These are phyloP conservation scores for Agonopterix alstromeriana DNA, from an alignment of 2,888 invertebrate species.

Conservation along the genomic window DNA sequence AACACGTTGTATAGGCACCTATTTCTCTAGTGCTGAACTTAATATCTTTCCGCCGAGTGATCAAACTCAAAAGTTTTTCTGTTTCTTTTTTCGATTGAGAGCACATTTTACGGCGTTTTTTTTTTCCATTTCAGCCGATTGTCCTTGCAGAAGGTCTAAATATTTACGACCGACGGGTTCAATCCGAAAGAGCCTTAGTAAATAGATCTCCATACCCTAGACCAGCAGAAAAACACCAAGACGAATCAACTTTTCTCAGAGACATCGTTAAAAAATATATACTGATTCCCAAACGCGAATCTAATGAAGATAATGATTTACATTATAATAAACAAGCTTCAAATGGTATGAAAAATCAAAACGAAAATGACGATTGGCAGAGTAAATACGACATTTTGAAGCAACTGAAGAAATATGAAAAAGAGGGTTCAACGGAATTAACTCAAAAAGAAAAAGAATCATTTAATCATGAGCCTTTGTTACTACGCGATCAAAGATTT, in stretches of 20 bases:
- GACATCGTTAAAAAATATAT: slow-evolving; percentile 63
- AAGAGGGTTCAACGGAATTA: slow-evolving; percentile 15
- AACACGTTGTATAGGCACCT: too few relatives aligned
- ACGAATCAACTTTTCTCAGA: slow-evolving; percentile 35
- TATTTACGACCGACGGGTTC: too few relatives aligned
- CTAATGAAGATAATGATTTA: neutral
- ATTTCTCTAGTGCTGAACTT: too few relatives aligned
- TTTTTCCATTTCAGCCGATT: too few relatives aligned
- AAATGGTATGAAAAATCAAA: slow-evolving; percentile 11
- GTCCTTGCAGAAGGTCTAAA: too few relatives aligned
- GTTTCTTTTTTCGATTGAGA: too few relatives aligned
- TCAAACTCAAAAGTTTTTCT: too few relatives aligned
- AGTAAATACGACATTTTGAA: slow-evolving; percentile 64
- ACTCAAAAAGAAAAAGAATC: neutral
- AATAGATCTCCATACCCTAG: too few relatives aligned
- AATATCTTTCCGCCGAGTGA: too few relatives aligned
- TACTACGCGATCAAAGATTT: neutral
- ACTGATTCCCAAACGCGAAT: slow-evolving; percentile 46
- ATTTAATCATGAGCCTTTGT: neutral
- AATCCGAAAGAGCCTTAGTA: too few relatives aligned
- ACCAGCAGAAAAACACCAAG: too few relatives aligned
- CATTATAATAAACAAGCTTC: slow-evolving; percentile 2
- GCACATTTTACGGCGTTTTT: too few relatives aligned
- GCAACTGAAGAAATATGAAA: slow-evolving; percentile 45
- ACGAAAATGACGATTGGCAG: slow-evolving; percentile 50